These are phyloP conservation scores for Sparus aurata DNA, from an alignment of 2,797 vertebrate species.

Conservation along the genomic window DNA sequence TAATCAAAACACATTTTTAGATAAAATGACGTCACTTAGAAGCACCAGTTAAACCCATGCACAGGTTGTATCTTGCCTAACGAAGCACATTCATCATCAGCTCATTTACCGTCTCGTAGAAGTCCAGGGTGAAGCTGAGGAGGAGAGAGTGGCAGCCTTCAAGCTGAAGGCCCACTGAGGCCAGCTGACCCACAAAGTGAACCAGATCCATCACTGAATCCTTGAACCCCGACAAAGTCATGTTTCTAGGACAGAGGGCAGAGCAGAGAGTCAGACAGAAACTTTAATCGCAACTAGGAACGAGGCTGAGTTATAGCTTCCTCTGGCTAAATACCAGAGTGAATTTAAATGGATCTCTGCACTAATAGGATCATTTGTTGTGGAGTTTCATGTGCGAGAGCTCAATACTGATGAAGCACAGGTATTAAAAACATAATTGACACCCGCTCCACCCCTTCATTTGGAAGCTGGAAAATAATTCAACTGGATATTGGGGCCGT, in stretches of 20 bases:
- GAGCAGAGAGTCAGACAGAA: constrained; percentile 36
- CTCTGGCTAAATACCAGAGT: constrained; percentile 26
- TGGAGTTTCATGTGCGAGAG: neutral
- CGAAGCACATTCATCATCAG: neutral
- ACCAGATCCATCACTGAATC: constrained; percentile 89
- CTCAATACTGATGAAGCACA: constrained; percentile 23
- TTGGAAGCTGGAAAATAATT: constrained; percentile 32
- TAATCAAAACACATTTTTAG: neutral
- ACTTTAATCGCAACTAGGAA: neutral
- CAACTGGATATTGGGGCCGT: neutral
- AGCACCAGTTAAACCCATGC: neutral
- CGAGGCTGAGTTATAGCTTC: neutral
- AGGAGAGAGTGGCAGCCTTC: constrained; percentile 88
- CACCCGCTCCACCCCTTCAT: constrained; percentile 11
- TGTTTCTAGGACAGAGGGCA: constrained; percentile 83
- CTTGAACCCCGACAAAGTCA: constrained; percentile 88
- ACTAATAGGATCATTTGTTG: constrained; percentile 31
- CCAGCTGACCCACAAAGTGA: constrained; percentile 89
- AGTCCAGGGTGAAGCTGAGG: constrained; percentile 92
- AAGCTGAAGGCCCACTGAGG: constrained; percentile 86
- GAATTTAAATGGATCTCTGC: constrained; percentile 35
- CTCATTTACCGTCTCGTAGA: constrained; percentile 91
- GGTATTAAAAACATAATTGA: constrained; percentile 41
- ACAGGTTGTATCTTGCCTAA: neutral
- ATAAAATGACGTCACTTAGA: neutral